Conservation (phyloP, 2,888 invertebrate species). For the Lacanobia wlatinum region DNA sequence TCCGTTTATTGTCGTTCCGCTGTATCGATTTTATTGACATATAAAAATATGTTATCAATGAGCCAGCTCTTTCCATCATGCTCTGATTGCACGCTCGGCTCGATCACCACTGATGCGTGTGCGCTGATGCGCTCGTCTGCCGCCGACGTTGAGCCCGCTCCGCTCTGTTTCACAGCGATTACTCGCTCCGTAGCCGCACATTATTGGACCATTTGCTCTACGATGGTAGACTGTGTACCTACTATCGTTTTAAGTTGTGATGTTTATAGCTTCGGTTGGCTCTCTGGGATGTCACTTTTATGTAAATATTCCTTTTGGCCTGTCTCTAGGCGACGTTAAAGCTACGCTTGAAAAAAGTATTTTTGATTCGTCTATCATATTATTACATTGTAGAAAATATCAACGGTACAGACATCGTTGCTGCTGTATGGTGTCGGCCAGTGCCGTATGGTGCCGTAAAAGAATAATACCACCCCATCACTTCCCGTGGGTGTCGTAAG, state of each 20-base stretch:
- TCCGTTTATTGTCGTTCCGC: background rate
- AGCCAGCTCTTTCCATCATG: constrained; percentile 30
- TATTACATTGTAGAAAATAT: background rate
- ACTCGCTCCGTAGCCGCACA: constrained; percentile 42
- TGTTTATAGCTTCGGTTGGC: constrained; percentile 39
- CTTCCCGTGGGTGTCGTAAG: no score
- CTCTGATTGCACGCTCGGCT: constrained; percentile 48
- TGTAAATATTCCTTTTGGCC: background rate
- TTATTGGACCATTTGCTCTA: constrained; percentile 43
- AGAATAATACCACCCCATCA: no score
- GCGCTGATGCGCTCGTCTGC: constrained; percentile 46
- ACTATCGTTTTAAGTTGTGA: background rate
- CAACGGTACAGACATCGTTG: background rate
- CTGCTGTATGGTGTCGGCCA: no score
- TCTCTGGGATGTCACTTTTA: constrained; percentile 4
- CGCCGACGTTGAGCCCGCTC: constrained; percentile 46
- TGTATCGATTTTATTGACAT: background rate
- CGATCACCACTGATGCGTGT: constrained; percentile 34
- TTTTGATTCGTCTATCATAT: background rate
- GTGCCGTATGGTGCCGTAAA: no score
- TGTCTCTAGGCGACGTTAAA: background rate
- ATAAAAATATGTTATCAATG: constrained; percentile 18
- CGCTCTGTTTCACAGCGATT: constrained; percentile 67
- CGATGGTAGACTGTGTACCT: constrained; percentile 20
- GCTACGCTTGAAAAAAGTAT: background rate